Base-by-base conservation (phyloP, 64 coral and sea anemone genomes). In the Orbicella faveolata region DNA sequence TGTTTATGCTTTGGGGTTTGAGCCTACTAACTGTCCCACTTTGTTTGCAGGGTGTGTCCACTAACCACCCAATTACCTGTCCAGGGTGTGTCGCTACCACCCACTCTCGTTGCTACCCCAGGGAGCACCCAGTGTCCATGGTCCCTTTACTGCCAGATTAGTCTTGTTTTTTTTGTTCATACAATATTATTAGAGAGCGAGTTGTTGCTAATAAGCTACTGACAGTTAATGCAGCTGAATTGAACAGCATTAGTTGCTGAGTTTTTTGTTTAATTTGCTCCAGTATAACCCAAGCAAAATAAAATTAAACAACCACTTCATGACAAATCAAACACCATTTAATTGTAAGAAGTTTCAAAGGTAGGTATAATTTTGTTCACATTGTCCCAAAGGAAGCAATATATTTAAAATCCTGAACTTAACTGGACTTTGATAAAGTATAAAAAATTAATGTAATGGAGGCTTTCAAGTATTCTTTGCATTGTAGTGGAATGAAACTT, bases 281-380 rank as follows among this genome's bases (percentile, higher is more conserved):
- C 20, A 87, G 41, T 20, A 18, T 37, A 87, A 87, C 53, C 79
- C 53, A 63, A 63, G 61, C 12, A 63, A 16, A 63, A 3, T 63
- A 63, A 63, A 63, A 53, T 34, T 41, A 13, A 41, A 16, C 23
- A 36, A 77, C 75, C 75, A 77, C 34, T 77, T 41, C 33, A 77
- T 79, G 76, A 30, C 30, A 54, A 88, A 75, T 53, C 48, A 88
- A 75, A 30, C 30, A 30, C 30, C 30, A 30, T 30, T 30, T 21
- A 54, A 77, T 77, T 77, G 39, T 48, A 77, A 77, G 34, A 48
- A 79, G 76, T 52, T 79, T 79, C 44, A 79, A 79, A 79, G 44
- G 76, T n/a, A 79, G 76, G 76, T 79, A 78, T 78, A 78, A 78
- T 78, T 78, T 78, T 78, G 44, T 78, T 78, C 76, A 78, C 15